Evolutionary conservation across 2,888 invertebrate species (phyloP).

Genomic region (Hyles lineata): DNA sequence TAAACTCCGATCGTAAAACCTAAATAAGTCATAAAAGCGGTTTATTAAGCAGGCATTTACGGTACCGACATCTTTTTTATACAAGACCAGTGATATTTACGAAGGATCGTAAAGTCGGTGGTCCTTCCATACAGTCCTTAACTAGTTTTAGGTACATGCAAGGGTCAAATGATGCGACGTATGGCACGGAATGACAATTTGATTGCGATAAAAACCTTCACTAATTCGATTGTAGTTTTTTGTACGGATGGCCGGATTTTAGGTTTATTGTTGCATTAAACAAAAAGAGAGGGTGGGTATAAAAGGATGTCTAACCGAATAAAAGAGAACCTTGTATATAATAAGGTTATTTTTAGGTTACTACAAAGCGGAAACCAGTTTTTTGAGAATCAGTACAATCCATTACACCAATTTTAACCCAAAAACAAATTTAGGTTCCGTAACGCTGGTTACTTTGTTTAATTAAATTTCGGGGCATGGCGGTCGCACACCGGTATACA

Average conservation of each 20-base stretch:
- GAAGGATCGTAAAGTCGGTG: constrained; percentile 60
- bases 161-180: constrained; percentile 27
- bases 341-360: no score
- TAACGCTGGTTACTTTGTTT: no score
- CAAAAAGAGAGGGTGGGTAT: background rate
- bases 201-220: constrained; percentile 17
- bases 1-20: constrained; percentile 56
- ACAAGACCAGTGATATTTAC: constrained; percentile 66
- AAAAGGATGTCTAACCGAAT: no score
- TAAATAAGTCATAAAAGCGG: constrained; percentile 66
- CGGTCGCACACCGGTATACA: no score
- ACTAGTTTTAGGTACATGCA: constrained; percentile 24
- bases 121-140: constrained; percentile 26
- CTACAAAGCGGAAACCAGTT: no score
- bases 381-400: no score
- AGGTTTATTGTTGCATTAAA: background rate
- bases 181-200: constrained; percentile 11
- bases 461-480: no score
- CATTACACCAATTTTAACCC: no score
- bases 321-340: no score
- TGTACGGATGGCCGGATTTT: background rate
- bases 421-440: no score
- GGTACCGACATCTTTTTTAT: constrained; percentile 58
- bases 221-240: constrained; percentile 13
- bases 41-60: constrained; percentile 67